Evolutionary conservation across 2,113 vertebrate genomes (phyloP).

Genomic region (Microtus montanus): DNA sequence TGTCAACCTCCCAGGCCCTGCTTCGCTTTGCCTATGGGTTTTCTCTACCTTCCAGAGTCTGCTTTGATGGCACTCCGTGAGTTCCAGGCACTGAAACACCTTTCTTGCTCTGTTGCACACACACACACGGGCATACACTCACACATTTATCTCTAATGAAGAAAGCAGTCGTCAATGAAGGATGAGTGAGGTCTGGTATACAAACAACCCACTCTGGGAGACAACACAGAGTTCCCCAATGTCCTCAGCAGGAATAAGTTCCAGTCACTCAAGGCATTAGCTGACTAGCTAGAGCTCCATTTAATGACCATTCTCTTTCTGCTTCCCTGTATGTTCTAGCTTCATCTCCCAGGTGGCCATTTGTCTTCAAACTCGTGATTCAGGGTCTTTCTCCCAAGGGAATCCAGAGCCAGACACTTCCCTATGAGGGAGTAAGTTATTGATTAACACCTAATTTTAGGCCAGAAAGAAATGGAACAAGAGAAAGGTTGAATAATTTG

Average conservation of each 20-base stretch:
- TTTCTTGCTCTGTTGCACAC: rapidly evolving
- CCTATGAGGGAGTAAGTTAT: background rate
- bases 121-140: rapidly evolving
- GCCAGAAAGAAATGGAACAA: conserved; percentile 13
- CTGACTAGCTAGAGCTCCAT: background rate
- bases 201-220: rapidly evolving
- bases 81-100: background rate
- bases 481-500: background rate
- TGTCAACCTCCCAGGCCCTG: rapidly evolving
- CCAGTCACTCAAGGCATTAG: background rate
- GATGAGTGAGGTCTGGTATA: background rate
- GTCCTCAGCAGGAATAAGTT: background rate
- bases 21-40: background rate
- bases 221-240: background rate
- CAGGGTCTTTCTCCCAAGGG: background rate
- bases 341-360: background rate
- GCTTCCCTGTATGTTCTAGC: background rate
- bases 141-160: background rate
- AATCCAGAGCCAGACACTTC: background rate
- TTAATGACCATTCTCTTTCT: background rate
- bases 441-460: background rate
- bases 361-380: background rate
- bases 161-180: background rate
- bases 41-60: background rate
- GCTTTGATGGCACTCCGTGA: background rate